Evolutionary conservation across 2,797 vertebrate species (phyloP).

Genomic region (Momotus momota): DNA sequence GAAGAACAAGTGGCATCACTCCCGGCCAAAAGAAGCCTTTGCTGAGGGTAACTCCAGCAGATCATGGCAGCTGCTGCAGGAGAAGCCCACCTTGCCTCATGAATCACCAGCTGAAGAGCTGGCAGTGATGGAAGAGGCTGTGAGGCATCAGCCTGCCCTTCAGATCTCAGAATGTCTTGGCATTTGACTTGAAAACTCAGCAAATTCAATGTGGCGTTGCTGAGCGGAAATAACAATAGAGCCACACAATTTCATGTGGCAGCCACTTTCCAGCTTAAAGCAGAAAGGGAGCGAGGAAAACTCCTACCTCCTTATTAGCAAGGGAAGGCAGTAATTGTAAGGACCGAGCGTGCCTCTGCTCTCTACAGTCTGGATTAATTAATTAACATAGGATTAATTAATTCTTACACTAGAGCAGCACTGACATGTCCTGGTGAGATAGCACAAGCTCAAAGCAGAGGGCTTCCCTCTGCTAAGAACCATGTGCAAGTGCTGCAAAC

Average conservation of each 20-base stretch:
- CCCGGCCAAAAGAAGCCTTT: not conserved
- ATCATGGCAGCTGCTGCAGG: not conserved
- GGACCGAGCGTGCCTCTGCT: not conserved
- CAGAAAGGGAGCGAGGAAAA: not conserved
- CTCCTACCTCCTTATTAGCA: not conserved
- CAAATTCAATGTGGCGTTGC: conserved; percentile 60
- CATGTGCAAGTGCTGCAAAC: not conserved
- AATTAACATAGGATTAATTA: conserved; percentile 51
- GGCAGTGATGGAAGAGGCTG: conserved; percentile 36
- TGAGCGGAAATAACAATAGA: conserved; percentile 51
- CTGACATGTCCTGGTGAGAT: not conserved
- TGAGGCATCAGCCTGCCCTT: conserved; percentile 18
- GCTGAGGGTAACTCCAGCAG: not conserved
- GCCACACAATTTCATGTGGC: not conserved
- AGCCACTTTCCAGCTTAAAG: conserved; percentile 38
- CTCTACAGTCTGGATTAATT: conserved; percentile 41
- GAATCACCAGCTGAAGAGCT: not conserved
- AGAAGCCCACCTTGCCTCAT: conserved; percentile 1
- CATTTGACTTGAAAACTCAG: conserved; percentile 65
- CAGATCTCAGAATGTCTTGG: conserved; percentile 32
- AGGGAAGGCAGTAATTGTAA: not conserved
- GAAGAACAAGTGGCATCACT: not conserved
- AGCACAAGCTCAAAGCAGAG: not conserved
- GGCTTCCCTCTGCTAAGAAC: not conserved
- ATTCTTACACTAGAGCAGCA: conserved; percentile 19